Evolutionary conservation across 2,888 invertebrate species (phyloP), one percentile per base, ranked within the genome.

Genomic region (Drosophila imparisetae): DNA sequence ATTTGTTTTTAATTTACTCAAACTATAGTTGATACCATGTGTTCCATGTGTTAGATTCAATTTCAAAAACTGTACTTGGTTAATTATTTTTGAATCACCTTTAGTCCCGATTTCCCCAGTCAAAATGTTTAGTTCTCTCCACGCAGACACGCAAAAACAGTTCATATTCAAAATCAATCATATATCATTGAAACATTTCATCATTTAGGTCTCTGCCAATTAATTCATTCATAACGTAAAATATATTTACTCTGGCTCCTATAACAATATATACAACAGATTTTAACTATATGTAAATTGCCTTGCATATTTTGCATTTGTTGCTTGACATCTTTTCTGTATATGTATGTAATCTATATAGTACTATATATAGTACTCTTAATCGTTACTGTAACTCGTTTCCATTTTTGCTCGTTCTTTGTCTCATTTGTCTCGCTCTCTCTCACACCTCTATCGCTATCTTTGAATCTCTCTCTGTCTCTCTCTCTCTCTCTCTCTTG

Each of bases 221-320:
- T 10, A 63, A 57, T 15, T 54, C 61, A 71, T 54, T 53, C 70
- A 69, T 49, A 42, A 72, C 61, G 40, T 34, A 67, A 48, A 30
- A 67, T 48, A 48, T 27, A 54, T n/a, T 13, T 30, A 38, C 45
- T 53, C 18, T 78, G 57, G 55, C 49, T 76, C 59, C 62, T 57
- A 61, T 50, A 54, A 50, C 24, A n/a, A 24, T 36, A 27, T 54
- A 27, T 54, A 18, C 38, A 64, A 58, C 24, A 68, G 53, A 42
- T 34, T 55, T 36, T 45, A 54, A 55, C 42, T 64, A 40, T 71
- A 63, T 69, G 62, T 86, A 24, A 79, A 67, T 70, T 76, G 62
- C 57, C 64, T 80, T 72, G 77, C 70, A 60, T 70, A 65, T 34
- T 71, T 89, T 83, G 86, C 80, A 75, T 91, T 86, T 90, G 88